Evolutionary conservation across 2,113 vertebrate genomes (phyloP), one percentile per base, ranked within the genome.

Genomic region (Galemys pyrenaicus): DNA sequence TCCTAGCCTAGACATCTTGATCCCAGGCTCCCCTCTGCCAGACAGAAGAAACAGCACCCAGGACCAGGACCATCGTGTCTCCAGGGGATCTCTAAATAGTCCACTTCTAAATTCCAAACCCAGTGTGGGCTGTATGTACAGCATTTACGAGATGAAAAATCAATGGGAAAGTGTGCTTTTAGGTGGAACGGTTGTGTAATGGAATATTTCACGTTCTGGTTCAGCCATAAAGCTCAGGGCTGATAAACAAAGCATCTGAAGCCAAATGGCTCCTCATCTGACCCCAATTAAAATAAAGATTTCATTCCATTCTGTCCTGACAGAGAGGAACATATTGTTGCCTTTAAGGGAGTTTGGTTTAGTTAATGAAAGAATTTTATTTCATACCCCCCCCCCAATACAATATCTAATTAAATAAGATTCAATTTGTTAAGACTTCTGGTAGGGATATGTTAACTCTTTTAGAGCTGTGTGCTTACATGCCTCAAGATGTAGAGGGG

Each of bases 261-360:
- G 98, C 98, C 98, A 98, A 98, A 98, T 98, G 98, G 97, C 98
- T 98, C 98, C 95, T 97, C 95, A 97, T 98, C 98, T 98, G 98
- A 98, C 98, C 98, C 98, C 98, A 98, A 98, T 98, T 98, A 98
- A 98, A 98, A 98, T 98, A 98, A 97, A 98, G 98, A 98, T 98
- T 98, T 98, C 98, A 97, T 98, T 98, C 97, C 97, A 93, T 98
- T 98, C 98, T 98, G 98, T 98, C 98, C 98, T 98, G 98, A 98
- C 98, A 98, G 98, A 98, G 97, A 98, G 98, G 98, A 98, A 98
- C 98, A 98, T 98, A 98, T 98, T 99, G 98, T 98, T 98, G 98
- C 98, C 98, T 99, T 98, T 98, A 98, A 99, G 98, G 98, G 98
- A 98, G 97, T 98, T 98, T 98, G 97, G 97, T 98, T 98, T 98